These are phyloP conservation scores for Neuroscelio doddi DNA, from an alignment of 2,888 invertebrate genomes.

Conservation along the genomic window DNA sequence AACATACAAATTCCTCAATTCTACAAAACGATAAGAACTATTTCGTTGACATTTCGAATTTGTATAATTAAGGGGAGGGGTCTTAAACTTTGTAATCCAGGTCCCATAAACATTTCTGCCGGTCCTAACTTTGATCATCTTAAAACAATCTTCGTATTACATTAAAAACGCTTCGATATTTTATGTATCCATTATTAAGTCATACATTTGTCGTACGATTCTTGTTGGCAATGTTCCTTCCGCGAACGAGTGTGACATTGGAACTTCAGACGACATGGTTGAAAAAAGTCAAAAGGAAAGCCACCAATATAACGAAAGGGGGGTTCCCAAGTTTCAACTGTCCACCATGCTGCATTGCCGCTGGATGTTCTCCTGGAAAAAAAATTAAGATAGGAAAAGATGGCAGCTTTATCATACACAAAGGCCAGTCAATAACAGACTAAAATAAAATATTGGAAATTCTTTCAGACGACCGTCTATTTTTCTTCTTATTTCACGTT, in stretches of 20 bases:
- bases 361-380: constrained; percentile 84
- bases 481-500: constrained; percentile 12
- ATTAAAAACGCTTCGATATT: constrained; percentile 7
- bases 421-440: constrained; percentile 29
- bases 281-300: constrained; percentile 76
- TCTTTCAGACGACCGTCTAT: constrained; percentile 18
- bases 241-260: constrained; percentile 16
- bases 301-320: constrained; percentile 80
- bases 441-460: constrained; percentile 27
- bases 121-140: constrained; percentile 7
- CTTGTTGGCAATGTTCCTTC: constrained; percentile 7
- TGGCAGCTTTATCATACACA: neutral
- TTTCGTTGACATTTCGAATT: constrained; percentile 3
- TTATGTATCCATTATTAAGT: constrained; percentile 33
- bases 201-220: constrained; percentile 13
- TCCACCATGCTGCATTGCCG: constrained; percentile 87
- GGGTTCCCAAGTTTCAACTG: constrained; percentile 79
- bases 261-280: constrained; percentile 63
- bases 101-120: constrained; percentile 10
- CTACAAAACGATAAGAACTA: constrained; percentile 18
- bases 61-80: constrained; percentile 24
- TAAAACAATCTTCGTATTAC: constrained; percentile 1
- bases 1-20: constrained; percentile 24
- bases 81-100: constrained; percentile 10
- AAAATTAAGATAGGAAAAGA: constrained; percentile 17